phyloP scores from a whole-genome alignment of 2,888 invertebrate species.

The Protophormia terraenovae region DNA sequence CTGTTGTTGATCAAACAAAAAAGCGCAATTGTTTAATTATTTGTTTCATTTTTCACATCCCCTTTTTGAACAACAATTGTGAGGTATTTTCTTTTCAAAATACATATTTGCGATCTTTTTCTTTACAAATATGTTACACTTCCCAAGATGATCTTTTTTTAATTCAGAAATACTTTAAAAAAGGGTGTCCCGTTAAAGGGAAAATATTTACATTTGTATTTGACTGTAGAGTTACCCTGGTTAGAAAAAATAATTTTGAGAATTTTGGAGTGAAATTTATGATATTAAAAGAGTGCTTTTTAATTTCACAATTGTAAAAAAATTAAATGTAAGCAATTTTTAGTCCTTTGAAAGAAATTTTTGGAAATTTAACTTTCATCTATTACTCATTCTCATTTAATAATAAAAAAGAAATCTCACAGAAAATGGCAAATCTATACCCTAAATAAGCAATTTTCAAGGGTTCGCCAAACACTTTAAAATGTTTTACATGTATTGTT shows the following conservation, averaged over 20 bases:
- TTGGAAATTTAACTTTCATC: no score
- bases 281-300: no score
- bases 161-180: not conserved
- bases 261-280: not conserved
- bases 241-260: no score
- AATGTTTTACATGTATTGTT: not conserved
- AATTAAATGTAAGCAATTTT: no score
- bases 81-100: not conserved
- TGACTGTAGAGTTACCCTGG: not conserved
- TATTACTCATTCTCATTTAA: no score
- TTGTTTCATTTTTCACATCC: constrained; percentile 13
- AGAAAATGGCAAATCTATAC: not conserved
- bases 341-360: no score
- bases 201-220: not conserved
- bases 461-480: not conserved
- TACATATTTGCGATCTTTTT: not conserved
- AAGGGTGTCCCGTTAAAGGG: not conserved
- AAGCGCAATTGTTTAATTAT: constrained; percentile 42
- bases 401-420: no score
- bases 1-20: constrained; percentile 35
- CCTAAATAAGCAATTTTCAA: not conserved
- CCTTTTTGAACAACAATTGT: not conserved
- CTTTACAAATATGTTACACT: not conserved
- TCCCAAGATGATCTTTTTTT: not conserved
- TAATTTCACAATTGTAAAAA: no score